phyloP scores from a whole-genome alignment of 2,888 invertebrate genomes.

The Oxystoma pomonae region DNA sequence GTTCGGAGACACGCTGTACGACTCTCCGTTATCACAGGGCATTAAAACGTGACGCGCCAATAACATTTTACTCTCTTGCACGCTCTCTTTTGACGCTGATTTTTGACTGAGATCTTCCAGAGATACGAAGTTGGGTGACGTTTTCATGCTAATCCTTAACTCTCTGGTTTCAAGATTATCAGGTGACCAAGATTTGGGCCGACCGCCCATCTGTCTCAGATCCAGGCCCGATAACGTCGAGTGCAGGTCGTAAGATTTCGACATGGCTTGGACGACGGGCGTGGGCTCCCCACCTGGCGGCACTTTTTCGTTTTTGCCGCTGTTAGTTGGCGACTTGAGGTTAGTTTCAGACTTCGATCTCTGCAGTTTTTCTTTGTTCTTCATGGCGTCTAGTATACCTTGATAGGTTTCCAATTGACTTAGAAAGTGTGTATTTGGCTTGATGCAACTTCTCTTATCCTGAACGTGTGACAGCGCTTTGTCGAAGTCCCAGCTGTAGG shows the following conservation, averaged over 20 bases:
- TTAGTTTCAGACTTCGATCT: constrained; percentile 92
- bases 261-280: constrained; percentile 56
- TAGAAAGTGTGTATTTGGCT: constrained; percentile 93
- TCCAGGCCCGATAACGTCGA: constrained; percentile 39
- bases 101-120: constrained; percentile 58
- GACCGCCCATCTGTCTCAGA: constrained; percentile 40
- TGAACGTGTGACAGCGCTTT: constrained; percentile 88
- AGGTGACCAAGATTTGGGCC: constrained; percentile 53
- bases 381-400: constrained; percentile 88
- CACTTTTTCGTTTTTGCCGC: constrained; percentile 51
- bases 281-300: constrained; percentile 57
- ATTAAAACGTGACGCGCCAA: constrained; percentile 71
- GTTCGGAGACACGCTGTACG: constrained; percentile 87
- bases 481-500: constrained; percentile 88
- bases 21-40: constrained; percentile 80
- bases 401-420: constrained; percentile 93
- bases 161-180: constrained; percentile 59
- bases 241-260: constrained; percentile 31
- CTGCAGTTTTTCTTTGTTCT: constrained; percentile 88
- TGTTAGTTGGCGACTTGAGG: constrained; percentile 60
- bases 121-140: constrained; percentile 70
- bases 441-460: constrained; percentile 86
- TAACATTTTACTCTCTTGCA: constrained; percentile 32
- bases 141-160: constrained; percentile 49
- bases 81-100: constrained; percentile 35